phyloP scores from a whole-genome alignment of 2,797 vertebrate genomes.

The Halcyon smyrnensis region DNA sequence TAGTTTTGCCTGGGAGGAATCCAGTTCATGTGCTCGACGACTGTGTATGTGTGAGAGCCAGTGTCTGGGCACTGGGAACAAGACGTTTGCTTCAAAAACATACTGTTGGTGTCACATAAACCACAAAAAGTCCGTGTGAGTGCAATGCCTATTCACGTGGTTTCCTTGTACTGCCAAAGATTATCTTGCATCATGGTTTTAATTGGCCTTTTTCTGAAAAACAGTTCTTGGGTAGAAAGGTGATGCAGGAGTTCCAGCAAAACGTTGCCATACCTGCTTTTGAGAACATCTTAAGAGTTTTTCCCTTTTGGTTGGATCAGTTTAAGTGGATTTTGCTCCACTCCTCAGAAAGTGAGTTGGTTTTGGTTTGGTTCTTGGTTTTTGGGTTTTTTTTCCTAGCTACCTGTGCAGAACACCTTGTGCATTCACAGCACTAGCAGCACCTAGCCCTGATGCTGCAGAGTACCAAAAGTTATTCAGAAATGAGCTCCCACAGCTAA shows the following conservation, averaged over 20 bases:
- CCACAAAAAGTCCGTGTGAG: rapidly evolving
- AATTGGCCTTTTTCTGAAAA: not conserved
- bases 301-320: not conserved
- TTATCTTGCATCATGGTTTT: rapidly evolving
- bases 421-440: not conserved
- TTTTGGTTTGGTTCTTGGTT: too few species aligned
- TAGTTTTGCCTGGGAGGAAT: not conserved
- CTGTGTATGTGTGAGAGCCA: rapidly evolving
- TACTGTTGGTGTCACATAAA: not conserved
- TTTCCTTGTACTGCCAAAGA: not conserved
- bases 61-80: rapidly evolving
- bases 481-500: rapidly evolving
- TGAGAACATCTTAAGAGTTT: not conserved
- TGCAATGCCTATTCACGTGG: rapidly evolving
- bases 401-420: rapidly evolving
- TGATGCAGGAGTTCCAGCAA: not conserved
- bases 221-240: not conserved
- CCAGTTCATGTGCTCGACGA: rapidly evolving
- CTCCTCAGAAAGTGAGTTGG: rapidly evolving
- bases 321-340: not conserved
- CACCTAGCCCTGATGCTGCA: rapidly evolving
- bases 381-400: not conserved
- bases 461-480: rapidly evolving
- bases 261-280: rapidly evolving
- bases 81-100: not conserved